Evolutionary conservation across 2,888 invertebrate genomes (phyloP).

Genomic region (Zhengitettix transpicula): DNA sequence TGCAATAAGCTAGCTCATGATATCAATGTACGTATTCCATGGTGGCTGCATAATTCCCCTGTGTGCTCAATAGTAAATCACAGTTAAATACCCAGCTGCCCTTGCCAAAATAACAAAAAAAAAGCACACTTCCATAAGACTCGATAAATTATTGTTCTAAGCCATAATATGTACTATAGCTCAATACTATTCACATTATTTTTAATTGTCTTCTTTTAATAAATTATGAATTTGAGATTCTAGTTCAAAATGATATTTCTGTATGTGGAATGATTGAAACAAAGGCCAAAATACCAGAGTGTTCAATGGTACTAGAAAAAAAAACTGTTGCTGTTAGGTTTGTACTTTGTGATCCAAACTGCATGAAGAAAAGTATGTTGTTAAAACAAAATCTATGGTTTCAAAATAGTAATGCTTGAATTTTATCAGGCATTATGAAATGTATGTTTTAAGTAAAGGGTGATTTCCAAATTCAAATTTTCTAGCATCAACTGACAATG

Average conservation of each 20-base stretch:
- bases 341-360: slow-evolving; percentile 5
- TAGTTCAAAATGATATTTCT: slow-evolving; percentile 5
- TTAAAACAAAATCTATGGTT: neutral
- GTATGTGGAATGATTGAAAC: slow-evolving; percentile 1
- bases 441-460: slow-evolving; percentile 1
- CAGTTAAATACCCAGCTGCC: neutral
- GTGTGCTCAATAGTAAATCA: neutral
- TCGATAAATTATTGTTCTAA: slow-evolving; percentile 4
- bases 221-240: slow-evolving; percentile 6
- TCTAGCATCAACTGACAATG: slow-evolving; percentile 3
- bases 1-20: slow-evolving; percentile 12
- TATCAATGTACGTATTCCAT: slow-evolving; percentile 9
- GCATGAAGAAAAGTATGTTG: slow-evolving; percentile 1
- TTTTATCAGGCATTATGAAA: neutral
- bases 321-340: slow-evolving; percentile 10
- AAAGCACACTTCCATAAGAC: slow-evolving; percentile 7
- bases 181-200: slow-evolving; percentile 6
- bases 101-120: neutral
- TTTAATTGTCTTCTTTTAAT: slow-evolving; percentile 5
- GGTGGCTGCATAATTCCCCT: neutral
- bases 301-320: slow-evolving; percentile 9
- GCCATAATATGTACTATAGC: slow-evolving; percentile 8
- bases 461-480: slow-evolving; percentile 5
- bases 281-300: slow-evolving; percentile 7
- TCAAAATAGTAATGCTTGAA: neutral